Evolutionary conservation across 1,140 invertebrate species (phyloP).

Genomic region (Triops cancriformis): DNA sequence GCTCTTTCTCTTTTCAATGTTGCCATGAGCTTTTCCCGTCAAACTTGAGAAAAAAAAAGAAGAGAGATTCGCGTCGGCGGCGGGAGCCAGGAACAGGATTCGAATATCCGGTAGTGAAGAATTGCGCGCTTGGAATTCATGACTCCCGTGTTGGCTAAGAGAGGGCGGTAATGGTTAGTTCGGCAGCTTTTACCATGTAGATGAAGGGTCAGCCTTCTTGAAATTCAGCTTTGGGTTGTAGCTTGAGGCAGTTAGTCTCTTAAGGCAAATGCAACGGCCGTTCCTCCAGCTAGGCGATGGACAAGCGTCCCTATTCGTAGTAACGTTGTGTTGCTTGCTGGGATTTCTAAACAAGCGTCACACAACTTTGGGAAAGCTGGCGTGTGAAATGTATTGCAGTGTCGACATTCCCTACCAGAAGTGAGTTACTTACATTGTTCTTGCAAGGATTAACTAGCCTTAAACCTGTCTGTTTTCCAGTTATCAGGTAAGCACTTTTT

Average conservation of each 20-base stretch:
- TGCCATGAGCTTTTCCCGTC: not conserved
- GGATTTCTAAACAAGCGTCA: not conserved
- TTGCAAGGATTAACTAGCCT: not conserved
- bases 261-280: conserved; percentile 10
- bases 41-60: too few species aligned
- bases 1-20: not conserved
- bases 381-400: not conserved
- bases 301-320: not conserved
- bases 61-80: too few species aligned
- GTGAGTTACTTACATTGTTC: not conserved
- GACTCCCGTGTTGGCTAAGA: not conserved
- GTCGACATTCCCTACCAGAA: not conserved
- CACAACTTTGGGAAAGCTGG: not conserved
- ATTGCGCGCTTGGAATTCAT: too few species aligned
- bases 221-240: conserved; percentile 11
- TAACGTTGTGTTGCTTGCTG: not conserved
- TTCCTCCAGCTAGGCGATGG: not conserved
- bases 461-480: not conserved
- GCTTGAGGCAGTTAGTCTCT: not conserved
- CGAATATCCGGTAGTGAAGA: too few species aligned
- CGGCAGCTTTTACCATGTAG: not conserved
- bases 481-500: not conserved
- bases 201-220: conserved; percentile 19
- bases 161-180: not conserved
- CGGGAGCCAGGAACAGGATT: too few species aligned